Percentiles rank a stretch among this genome's conserved stretches.
Evolutionary conservation across 2,888 invertebrate species (phyloP).

Genomic region (Rhodophaea formosa): DNA sequence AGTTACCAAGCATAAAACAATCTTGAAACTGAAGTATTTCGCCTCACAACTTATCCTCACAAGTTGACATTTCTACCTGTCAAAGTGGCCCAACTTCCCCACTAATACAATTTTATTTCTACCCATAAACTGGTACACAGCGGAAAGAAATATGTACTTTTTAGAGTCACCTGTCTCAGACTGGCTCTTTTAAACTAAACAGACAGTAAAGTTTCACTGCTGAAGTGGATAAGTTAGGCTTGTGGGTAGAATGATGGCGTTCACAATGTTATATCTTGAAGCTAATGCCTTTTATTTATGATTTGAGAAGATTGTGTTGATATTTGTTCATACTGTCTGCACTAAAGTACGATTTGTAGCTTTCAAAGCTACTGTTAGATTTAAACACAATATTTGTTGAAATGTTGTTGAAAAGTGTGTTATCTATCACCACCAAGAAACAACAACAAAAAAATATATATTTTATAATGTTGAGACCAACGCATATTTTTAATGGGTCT

Average conservation of each 20-base stretch:
- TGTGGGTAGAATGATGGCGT: background rate
- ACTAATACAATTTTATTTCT: conserved; percentile 41
- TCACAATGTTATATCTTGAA: too few relatives aligned
- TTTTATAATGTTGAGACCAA: too few relatives aligned
- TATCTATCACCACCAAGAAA: too few relatives aligned
- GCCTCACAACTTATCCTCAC: background rate
- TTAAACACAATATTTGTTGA: too few relatives aligned
- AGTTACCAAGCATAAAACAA: background rate
- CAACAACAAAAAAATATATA: too few relatives aligned
- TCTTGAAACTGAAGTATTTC: conserved; percentile 6
- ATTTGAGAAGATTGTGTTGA: too few relatives aligned
- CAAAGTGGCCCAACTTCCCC: conserved; percentile 26
- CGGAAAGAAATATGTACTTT: conserved; percentile 53
- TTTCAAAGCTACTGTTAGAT: too few relatives aligned
- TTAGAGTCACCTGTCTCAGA: conserved; percentile 62
- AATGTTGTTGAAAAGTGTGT: too few relatives aligned
- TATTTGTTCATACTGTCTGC: too few relatives aligned
- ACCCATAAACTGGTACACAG: conserved; percentile 31
- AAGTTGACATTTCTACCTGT: conserved; percentile 22
- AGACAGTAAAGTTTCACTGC: conserved; percentile 57
- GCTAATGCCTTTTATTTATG: too few relatives aligned
- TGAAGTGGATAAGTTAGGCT: conserved; percentile 32
- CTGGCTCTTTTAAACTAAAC: conserved; percentile 64
- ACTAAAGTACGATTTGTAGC: too few relatives aligned
- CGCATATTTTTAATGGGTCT: too few relatives aligned